Evolutionary conservation across 2,888 invertebrate genomes (phyloP).

Genomic region (Nycteola revayana): DNA sequence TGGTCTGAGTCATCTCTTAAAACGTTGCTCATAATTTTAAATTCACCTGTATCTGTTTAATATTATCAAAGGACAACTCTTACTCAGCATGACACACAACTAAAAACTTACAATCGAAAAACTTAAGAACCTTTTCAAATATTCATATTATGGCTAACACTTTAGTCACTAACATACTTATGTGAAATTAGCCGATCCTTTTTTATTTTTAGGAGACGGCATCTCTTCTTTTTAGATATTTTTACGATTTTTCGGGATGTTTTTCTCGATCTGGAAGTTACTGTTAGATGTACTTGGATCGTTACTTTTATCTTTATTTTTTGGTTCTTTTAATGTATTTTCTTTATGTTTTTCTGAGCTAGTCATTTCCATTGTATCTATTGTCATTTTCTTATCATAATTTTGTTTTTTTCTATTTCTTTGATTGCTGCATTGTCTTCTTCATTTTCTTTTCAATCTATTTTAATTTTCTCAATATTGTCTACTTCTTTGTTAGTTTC

Average conservation of each 20-base stretch:
- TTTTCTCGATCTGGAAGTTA: too few species aligned
- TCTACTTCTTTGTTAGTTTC: conserved; percentile 1
- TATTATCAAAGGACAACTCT: too few species aligned
- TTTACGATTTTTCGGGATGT: conserved; percentile 3
- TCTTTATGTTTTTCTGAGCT: conserved; percentile 3
- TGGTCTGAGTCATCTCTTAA: too few species aligned
- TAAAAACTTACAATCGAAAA: not conserved
- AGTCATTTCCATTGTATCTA: conserved; percentile 4
- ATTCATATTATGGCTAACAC: conserved; percentile 4
- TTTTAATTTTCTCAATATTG: not conserved
- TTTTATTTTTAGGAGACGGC: conserved; percentile 6
- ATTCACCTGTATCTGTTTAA: too few species aligned
- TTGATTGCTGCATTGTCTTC: conserved; percentile 3
- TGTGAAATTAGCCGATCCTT: conserved; percentile 6
- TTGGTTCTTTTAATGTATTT: conserved; percentile 4
- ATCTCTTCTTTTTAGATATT: conserved; percentile 2
- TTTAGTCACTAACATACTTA: conserved; percentile 6
- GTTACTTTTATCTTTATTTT: not conserved
- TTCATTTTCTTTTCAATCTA: conserved; percentile 1
- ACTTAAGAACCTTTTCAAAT: conserved; percentile 3
- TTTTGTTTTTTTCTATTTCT: conserved; percentile 6
- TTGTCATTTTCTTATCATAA: conserved; percentile 7
- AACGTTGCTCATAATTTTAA: too few species aligned
- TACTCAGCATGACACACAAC: too few species aligned
- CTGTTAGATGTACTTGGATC: too few species aligned